These are phyloP conservation scores for Malacoraja senta DNA, from an alignment of 2,797 vertebrate genomes.

Conservation along the genomic window DNA sequence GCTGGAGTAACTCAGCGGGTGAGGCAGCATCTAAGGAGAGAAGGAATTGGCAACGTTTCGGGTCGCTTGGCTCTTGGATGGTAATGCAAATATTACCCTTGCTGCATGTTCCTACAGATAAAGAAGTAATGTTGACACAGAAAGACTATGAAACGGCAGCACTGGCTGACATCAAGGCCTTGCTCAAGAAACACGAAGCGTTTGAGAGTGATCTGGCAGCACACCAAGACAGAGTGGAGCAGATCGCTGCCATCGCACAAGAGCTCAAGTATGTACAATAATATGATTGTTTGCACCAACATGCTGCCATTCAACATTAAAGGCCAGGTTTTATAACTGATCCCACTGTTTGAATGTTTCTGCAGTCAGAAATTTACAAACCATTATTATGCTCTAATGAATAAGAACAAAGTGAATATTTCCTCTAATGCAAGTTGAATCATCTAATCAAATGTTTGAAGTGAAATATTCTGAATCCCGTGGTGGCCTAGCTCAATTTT, in stretches of 20 bases:
- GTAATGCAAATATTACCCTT: not conserved
- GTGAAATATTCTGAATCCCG: not conserved
- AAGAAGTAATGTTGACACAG: slow-evolving; percentile 81
- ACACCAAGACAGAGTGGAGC: slow-evolving; percentile 90
- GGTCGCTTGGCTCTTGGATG: not conserved
- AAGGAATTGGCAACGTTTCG: no score
- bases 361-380: slow-evolving; percentile 49
- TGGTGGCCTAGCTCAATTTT: not conserved
- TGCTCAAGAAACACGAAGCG: slow-evolving; percentile 85
- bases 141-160: slow-evolving; percentile 80
- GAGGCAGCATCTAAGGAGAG: no score
- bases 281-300: slow-evolving; percentile 45
- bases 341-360: slow-evolving; percentile 39
- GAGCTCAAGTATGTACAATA: slow-evolving; percentile 79
- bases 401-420: slow-evolving; percentile 42
- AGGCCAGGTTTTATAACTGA: slow-evolving; percentile 46
- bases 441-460: not conserved
- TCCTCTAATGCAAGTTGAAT: slow-evolving; percentile 43
- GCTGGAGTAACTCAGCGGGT: no score
- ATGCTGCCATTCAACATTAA: slow-evolving; percentile 40
- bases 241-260: slow-evolving; percentile 89
- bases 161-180: slow-evolving; percentile 82
- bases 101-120: slow-evolving; percentile 56
- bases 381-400: slow-evolving; percentile 49
- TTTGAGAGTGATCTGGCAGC: slow-evolving; percentile 91